Base-by-base conservation (phyloP, 2,113 vertebrate genomes). In the Triplophysa siluroides region DNA sequence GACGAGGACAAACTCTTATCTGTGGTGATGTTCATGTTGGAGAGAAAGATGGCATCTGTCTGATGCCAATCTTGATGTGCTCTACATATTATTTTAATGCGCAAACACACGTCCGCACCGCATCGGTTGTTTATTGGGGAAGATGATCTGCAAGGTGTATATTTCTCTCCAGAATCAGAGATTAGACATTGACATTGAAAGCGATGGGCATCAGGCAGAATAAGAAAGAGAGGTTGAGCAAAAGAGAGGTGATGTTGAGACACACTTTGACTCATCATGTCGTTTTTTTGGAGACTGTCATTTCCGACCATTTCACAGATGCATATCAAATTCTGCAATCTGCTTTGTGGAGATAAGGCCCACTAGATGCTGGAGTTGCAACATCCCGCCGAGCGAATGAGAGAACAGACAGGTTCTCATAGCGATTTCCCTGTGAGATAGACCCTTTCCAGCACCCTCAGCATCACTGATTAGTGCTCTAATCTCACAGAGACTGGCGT, bases 301-400 rank as follows among this genome's bases (percentile, higher is more conserved):
- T 92, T 91, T 92, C 89, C 85, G 87, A 92, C 90, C 89, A 92
- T 92, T 92, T 92, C 90, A 90, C 90, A 92, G 93, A 94, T 93
- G 88, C 90, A 91, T 94, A 94, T 93, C 93, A 91, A 84, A 79
- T 88, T 84, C 83, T 86, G 89, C 90, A 90, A 91, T 88, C 91
- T 93, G 91, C 90, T 91, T 82, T 75, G 75, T 80, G 81, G 83
- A 91, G 93, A 94, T 94, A 94, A 92, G 92, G 83, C 85, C 88
- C 85, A 84, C 88, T 86, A 88, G 91, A 90, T 91, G 88, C 91
- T 89, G 83, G 91, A 86, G 91, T 92, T 93, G 92, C 92, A 91
- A 93, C 92, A 93, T 93, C 91, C 87, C 86, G 87, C 88, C 80
- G 88, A 88, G 89, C 91, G 88, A 92, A 90, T 91, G 88, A 91